Conservation (phyloP, 2,797 vertebrate genomes). For the Poeciliopsis presidionis region DNA sequence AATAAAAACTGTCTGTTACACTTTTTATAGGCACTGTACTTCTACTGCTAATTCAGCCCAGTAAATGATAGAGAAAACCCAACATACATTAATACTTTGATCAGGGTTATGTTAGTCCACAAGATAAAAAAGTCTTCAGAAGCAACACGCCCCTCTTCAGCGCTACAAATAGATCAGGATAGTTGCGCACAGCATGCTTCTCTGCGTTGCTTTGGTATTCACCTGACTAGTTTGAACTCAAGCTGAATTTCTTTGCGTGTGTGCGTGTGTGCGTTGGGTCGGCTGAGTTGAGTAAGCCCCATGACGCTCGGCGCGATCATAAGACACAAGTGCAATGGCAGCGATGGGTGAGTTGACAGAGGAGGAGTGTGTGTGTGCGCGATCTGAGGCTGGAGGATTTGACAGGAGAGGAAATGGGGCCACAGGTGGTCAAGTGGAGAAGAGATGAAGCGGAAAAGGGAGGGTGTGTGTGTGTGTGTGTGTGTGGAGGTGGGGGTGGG, state of each 20-base stretch:
- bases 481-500: no score
- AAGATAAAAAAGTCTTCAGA: slow-evolving; percentile 56
- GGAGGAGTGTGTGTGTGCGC: slow-evolving; percentile 2
- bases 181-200: slow-evolving; percentile 42
- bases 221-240: slow-evolving; percentile 52
- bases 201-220: slow-evolving; percentile 51
- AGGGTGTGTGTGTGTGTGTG: not conserved
- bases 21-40: not conserved
- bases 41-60: not conserved
- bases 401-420: slow-evolving; percentile 56
- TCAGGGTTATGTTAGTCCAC: slow-evolving; percentile 2
- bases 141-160: slow-evolving; percentile 39
- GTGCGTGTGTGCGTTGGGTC: not conserved
- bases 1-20: no score
- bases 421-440: slow-evolving; percentile 67
- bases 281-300: slow-evolving; percentile 41
- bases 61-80: not conserved
- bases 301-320: slow-evolving; percentile 58
- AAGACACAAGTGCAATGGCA: slow-evolving; percentile 57
- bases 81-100: slow-evolving; percentile 18
- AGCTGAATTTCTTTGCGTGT: slow-evolving; percentile 20
- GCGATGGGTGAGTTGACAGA: slow-evolving; percentile 50
- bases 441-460: slow-evolving; percentile 10
- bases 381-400: slow-evolving; percentile 12
- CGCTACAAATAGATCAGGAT: slow-evolving; percentile 66